phyloP scores from a whole-genome alignment of 2,797 vertebrate genomes.

The Hozukius guyotensis region DNA sequence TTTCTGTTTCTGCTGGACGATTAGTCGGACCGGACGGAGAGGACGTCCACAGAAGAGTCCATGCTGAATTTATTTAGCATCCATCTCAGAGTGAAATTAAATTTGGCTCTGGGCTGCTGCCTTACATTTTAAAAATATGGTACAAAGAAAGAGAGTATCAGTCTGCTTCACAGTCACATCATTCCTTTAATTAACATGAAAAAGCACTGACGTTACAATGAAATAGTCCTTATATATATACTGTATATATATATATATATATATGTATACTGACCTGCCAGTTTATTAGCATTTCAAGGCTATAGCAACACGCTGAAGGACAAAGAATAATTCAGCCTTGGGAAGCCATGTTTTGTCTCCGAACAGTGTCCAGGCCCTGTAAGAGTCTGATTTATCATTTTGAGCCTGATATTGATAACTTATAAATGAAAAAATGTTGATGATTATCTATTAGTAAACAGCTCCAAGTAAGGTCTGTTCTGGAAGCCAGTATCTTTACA shows the following conservation, averaged over 20 bases:
- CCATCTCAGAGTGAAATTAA: constrained; percentile 9
- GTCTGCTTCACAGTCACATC: neutral
- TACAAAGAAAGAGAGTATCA: neutral
- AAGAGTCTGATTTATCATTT: no score
- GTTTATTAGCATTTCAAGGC: no score
- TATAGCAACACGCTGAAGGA: neutral
- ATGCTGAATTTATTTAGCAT: constrained; percentile 20
- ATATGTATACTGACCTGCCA: no score
- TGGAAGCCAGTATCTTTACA: no score
- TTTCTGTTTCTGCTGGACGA: constrained; percentile 9
- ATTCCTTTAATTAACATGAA: neutral
- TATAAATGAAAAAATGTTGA: neutral
- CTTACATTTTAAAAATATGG: neutral
- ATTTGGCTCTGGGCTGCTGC: constrained; percentile 8
- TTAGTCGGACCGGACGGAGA: neutral
- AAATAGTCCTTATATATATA: neutral
- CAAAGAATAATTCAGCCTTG: no score
- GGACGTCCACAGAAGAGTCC: neutral
- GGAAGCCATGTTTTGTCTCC: no score
- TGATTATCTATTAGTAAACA: neutral
- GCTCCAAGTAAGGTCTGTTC: neutral
- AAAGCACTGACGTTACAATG: neutral
- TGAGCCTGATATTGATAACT: neutral
- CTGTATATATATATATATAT: no score
- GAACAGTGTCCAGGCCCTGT: no score